Base-by-base conservation (phyloP, 2,797 vertebrate genomes). In the Gadopsis marmoratus region DNA sequence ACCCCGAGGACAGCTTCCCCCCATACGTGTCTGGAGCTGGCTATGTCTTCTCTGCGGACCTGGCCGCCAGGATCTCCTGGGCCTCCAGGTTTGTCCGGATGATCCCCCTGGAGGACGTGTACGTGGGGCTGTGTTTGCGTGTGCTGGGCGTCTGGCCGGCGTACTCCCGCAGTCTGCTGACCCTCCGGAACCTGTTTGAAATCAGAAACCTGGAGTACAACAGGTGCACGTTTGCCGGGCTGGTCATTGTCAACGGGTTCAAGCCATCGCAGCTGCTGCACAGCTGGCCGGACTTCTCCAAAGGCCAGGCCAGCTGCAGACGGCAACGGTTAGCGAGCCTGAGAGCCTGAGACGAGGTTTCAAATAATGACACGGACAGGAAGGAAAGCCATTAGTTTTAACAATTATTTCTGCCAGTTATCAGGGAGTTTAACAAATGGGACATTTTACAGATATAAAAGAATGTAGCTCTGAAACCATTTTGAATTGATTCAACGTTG, bases 61-160 rank as follows among this genome's bases (percentile, higher is more conserved):
- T 99, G 89, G 97, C 98, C 29, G 88, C 91, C 71, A 96, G 95
- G 91, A 97, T 99, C 79, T 97, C 96, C 82, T 94, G 95, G 92
- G 97, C 97, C 1, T 98, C 98, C 87, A 92, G 96, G 92, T 97
- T 95, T 69, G 97, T 98, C 67, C 94, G 88, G 72, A 91, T 95
- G 61, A 92, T 99, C 90, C 96, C 97, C 26, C 86, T 99, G 85
- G 98, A 99, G 92, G 98, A 99, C 2, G 97, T 98, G 1, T 99
- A 99, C 0, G 96, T 99, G 77, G 98, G 98, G 13, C 92, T 99
- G 92, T 99, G 98, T 79, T 95, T 99, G 26, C 94, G 94, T 2
- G 95, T 97, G 88, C 69, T 98, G 84, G 95, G 95, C 10, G 92
- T 99, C 72, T 94, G 89, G 84, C 98, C 98, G 4, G 93, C 93